These are phyloP conservation scores for Arbacia lixula DNA, from an alignment of 53 echinoderm and acorn worm species.

Conservation along the genomic window DNA sequence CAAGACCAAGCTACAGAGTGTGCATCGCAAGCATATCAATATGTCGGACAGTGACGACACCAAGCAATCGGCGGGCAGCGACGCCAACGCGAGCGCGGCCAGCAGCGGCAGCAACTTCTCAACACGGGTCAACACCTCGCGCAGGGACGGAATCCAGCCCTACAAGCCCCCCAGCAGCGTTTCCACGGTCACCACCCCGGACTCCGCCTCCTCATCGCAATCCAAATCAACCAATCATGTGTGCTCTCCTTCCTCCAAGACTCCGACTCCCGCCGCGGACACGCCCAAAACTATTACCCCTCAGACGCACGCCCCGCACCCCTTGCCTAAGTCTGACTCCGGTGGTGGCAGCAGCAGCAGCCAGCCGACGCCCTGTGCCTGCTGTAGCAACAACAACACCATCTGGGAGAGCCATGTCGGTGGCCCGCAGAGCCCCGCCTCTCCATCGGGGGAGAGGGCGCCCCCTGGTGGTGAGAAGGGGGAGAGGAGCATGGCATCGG, in stretches of 20 bases:
- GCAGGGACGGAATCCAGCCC: slow-evolving; percentile 63
- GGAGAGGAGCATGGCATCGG: slow-evolving; percentile 50
- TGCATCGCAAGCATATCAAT: slow-evolving; percentile 31
- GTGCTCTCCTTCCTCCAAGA: slow-evolving; percentile 32
- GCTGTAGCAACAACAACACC: slow-evolving; percentile 17
- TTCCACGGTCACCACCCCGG: slow-evolving; percentile 41
- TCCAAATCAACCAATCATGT: slow-evolving; percentile 10
- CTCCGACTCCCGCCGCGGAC: slow-evolving; percentile 22
- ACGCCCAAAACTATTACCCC: slow-evolving; percentile 46
- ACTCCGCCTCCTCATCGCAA: slow-evolving; percentile 18
- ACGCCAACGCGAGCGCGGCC: slow-evolving; percentile 68
- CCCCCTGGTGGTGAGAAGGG: slow-evolving; percentile 50
- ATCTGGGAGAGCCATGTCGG: slow-evolving; percentile 14
- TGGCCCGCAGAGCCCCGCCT: slow-evolving; percentile 5
- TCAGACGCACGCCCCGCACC: slow-evolving; percentile 40
- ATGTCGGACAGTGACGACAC: slow-evolving; percentile 83
- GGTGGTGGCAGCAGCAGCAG: neutral
- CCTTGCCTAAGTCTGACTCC: slow-evolving; percentile 32
- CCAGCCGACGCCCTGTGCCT: slow-evolving; percentile 38
- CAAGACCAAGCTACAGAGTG: slow-evolving; percentile 35
- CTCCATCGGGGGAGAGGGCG: slow-evolving; percentile 21
- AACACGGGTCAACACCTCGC: slow-evolving; percentile 77
- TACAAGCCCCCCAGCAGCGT: slow-evolving; percentile 58
- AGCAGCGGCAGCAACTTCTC: slow-evolving; percentile 90
- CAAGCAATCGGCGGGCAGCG: slow-evolving; percentile 77